A percentile compares a stretch with the other conserved stretches of the same genome.
Conservation (phyloP, 2,888 invertebrate species). For the Drosophila stalkeri region DNA sequence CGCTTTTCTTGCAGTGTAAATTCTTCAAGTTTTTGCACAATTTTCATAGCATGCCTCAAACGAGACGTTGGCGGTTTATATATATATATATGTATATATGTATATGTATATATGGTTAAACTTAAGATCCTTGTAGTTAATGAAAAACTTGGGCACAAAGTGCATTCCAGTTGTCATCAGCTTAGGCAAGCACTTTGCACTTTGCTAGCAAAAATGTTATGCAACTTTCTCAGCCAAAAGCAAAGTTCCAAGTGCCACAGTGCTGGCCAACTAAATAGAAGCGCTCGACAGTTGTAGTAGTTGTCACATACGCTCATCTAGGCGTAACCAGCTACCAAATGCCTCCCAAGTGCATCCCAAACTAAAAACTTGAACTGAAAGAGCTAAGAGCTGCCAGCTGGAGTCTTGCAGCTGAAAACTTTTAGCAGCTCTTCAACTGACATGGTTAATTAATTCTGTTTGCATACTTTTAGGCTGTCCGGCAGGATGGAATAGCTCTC, state of each 20-base stretch:
- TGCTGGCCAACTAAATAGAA: conserved; percentile 11
- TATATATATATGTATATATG: conserved; percentile 1
- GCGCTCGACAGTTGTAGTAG: conserved; percentile 23
- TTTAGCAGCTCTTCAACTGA: conserved; percentile 49
- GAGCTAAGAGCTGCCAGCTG: conserved; percentile 4
- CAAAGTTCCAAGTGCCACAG: conserved; percentile 18
- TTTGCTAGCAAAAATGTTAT: conserved; percentile 36
- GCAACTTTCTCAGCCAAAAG: conserved; percentile 23
- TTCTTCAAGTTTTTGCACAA: background rate
- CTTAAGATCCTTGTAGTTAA: conserved; percentile 37
- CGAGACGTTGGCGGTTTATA: conserved; percentile 8
- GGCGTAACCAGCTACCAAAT: background rate
- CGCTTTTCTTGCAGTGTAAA: conserved; percentile 13
- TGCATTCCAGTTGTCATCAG: conserved; percentile 30
- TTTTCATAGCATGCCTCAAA: conserved; percentile 19
- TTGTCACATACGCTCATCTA: conserved; percentile 49
- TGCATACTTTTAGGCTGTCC: conserved; percentile 63
- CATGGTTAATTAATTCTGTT: conserved; percentile 70
- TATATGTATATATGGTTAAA: conserved; percentile 23
- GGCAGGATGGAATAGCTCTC: conserved; percentile 15
- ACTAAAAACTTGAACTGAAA: conserved; percentile 42
- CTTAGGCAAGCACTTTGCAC: conserved; percentile 38
- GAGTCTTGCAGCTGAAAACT: conserved; percentile 28
- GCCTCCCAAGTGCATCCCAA: conserved; percentile 30
- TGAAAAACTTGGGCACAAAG: conserved; percentile 37